Conservation (phyloP, 2,113 vertebrate genomes). For the Octodon degus region DNA sequence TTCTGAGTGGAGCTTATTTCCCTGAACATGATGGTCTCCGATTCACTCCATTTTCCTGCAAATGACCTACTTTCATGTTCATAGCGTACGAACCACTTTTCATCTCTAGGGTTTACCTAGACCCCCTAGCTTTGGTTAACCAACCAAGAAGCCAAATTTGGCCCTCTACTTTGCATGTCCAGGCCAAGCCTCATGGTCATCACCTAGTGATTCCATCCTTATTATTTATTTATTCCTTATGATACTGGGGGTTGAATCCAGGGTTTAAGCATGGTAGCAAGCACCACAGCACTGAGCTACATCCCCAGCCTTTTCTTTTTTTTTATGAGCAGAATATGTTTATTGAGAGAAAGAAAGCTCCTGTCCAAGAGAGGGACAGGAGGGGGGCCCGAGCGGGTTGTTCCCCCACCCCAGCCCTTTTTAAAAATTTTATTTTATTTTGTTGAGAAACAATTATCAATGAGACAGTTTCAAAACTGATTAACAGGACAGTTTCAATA, state of each 20-base stretch:
- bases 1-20: neutral
- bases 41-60: neutral
- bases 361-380: too few relatives aligned
- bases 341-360: too few relatives aligned
- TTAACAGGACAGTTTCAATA: too few relatives aligned
- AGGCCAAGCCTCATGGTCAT: neutral
- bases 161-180: neutral
- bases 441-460: too few relatives aligned
- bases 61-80: neutral
- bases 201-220: neutral
- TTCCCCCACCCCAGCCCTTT: too few relatives aligned
- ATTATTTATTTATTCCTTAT: neutral
- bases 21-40: neutral
- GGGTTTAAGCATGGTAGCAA: neutral
- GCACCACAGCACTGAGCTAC: neutral
- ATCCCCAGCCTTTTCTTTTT: neutral
- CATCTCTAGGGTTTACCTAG: neutral
- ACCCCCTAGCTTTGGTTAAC: neutral
- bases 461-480: too few relatives aligned
- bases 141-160: conserved; percentile 5
- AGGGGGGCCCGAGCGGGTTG: too few relatives aligned
- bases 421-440: too few relatives aligned
- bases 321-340: neutral
- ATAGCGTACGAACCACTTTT: neutral
- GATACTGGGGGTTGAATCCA: neutral